These are phyloP conservation scores for Corynorhinus townsendii DNA, from an alignment of 2,113 vertebrate genomes.

Conservation along the genomic window DNA sequence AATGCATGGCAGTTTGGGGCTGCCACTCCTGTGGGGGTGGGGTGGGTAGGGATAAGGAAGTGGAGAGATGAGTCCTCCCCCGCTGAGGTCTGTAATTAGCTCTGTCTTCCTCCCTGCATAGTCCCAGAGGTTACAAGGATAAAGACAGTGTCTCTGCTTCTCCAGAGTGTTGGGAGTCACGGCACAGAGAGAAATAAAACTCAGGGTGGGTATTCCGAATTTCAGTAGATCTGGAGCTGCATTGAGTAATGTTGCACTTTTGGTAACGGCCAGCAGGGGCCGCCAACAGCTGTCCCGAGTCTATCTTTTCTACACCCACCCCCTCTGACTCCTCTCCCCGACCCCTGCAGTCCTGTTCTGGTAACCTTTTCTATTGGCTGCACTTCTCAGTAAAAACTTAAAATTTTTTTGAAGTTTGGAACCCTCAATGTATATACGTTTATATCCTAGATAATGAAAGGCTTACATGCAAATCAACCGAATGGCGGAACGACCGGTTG, in stretches of 20 bases:
- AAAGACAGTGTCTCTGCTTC: not conserved
- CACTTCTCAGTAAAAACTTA: not conserved
- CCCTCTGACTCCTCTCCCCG: fast-evolving
- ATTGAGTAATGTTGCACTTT: not conserved
- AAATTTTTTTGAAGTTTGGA: not conserved
- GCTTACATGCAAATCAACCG: too few relatives aligned
- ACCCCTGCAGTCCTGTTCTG: not conserved
- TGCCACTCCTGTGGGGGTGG: not conserved
- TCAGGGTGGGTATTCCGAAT: not conserved
- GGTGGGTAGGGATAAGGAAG: too few relatives aligned
- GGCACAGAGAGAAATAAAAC: not conserved
- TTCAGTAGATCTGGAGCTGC: not conserved
- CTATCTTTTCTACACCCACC: not conserved
- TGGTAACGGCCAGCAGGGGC: not conserved
- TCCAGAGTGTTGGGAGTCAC: not conserved
- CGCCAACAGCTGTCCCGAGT: not conserved
- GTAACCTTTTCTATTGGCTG: not conserved
- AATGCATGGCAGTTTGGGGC: not conserved
- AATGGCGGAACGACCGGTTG: too few relatives aligned
- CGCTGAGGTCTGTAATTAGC: not conserved
- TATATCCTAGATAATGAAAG: too few relatives aligned
- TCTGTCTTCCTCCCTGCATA: not conserved
- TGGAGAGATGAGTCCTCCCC: not conserved
- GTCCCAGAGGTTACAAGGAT: not conserved
- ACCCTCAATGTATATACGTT: not conserved